A percentile compares a stretch with the other conserved stretches of the same genome.
Conservation (phyloP, 2,888 invertebrate species). For the Philereme transversata region DNA sequence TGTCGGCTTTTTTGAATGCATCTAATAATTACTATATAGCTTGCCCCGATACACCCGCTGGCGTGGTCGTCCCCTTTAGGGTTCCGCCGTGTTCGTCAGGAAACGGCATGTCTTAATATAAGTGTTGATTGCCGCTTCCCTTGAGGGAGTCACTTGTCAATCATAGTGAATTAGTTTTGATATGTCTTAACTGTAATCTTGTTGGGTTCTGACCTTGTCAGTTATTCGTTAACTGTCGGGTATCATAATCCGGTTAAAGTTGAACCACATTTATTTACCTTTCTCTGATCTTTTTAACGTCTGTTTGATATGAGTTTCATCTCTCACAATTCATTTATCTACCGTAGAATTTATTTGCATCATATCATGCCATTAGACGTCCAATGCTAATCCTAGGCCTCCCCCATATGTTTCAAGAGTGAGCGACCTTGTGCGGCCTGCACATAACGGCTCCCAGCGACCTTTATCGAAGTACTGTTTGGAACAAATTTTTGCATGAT, state of each 20-base stretch:
- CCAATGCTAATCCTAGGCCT: no score
- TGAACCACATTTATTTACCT: background rate
- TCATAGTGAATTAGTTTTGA: slow-evolving; percentile 35
- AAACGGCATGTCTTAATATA: slow-evolving; percentile 35
- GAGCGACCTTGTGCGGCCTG: no score
- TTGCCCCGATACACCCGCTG: slow-evolving; percentile 67
- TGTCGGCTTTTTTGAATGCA: slow-evolving; percentile 79
- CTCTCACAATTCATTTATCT: no score
- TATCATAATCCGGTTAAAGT: slow-evolving; percentile 9
- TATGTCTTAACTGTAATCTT: slow-evolving; percentile 17
- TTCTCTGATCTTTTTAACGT: no score
- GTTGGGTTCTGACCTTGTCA: slow-evolving; percentile 17
- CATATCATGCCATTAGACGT: no score
- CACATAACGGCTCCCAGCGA: no score
- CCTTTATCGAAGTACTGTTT: no score
- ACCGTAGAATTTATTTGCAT: no score
- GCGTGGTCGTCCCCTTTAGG: slow-evolving; percentile 40
- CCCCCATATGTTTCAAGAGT: no score
- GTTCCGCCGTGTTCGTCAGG: slow-evolving; percentile 33
- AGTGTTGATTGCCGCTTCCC: slow-evolving; percentile 38
- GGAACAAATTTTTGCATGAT: no score
- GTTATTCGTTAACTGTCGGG: slow-evolving; percentile 9
- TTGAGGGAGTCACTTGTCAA: slow-evolving; percentile 36
- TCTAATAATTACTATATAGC: slow-evolving; percentile 82
- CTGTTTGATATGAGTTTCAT: no score